Evolutionary conservation across 1,140 invertebrate species (phyloP).

Genomic region (Drosophila murphyi): DNA sequence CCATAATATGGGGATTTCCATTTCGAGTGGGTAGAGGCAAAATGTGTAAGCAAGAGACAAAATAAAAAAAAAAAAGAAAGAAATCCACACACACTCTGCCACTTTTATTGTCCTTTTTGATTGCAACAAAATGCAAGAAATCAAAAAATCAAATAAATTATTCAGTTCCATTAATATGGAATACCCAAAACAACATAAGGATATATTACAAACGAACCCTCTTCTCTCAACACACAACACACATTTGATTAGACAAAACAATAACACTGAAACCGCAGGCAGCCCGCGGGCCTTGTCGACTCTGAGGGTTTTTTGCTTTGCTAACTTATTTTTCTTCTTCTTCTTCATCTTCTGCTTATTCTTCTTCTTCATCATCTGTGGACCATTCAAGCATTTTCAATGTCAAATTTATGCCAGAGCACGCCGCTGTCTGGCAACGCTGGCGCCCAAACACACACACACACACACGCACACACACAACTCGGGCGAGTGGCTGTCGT

Average conservation of each 20-base stretch:
- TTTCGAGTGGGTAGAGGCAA: slow-evolving; percentile 22
- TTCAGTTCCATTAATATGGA: slow-evolving; percentile 70
- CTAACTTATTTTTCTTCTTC: neutral
- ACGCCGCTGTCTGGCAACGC: slow-evolving; percentile 64
- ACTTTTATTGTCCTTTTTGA: slow-evolving; percentile 76
- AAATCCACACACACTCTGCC: slow-evolving; percentile 1
- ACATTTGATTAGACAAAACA: slow-evolving; percentile 70
- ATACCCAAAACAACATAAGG: slow-evolving; percentile 53
- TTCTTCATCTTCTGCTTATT: too few relatives aligned
- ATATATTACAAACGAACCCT: slow-evolving; percentile 19
- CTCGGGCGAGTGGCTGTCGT: slow-evolving; percentile 6
- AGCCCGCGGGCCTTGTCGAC: slow-evolving; percentile 5
- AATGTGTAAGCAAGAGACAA: slow-evolving; percentile 46
- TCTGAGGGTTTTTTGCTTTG: slow-evolving; percentile 6
- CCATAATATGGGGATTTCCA: slow-evolving; percentile 74
- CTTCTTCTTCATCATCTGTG: neutral
- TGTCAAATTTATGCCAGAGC: slow-evolving; percentile 79
- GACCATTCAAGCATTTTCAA: slow-evolving; percentile 61
- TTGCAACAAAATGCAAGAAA: slow-evolving; percentile 73
- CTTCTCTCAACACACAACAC: neutral
- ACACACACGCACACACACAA: neutral
- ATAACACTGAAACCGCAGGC: slow-evolving; percentile 51
- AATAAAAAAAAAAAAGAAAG: neutral
- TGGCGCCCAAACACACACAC: neutral
- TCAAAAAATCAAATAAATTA: slow-evolving; percentile 83